Evolutionary conservation across 1,140 invertebrate species (phyloP).

Genomic region (Drosophila navojoa): DNA sequence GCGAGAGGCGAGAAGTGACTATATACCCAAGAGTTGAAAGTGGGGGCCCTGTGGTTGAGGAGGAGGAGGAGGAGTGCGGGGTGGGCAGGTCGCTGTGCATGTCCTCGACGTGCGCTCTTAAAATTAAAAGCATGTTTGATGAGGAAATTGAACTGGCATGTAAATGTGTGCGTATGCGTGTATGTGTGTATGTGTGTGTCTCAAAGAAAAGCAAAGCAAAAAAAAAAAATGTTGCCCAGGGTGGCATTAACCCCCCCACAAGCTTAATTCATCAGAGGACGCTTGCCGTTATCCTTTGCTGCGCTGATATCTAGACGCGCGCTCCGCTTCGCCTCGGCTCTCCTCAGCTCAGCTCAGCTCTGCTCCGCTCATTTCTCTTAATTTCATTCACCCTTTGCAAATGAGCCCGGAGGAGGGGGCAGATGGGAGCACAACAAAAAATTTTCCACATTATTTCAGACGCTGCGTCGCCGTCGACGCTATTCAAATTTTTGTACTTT

Average conservation of each 20-base stretch:
- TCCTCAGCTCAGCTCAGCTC: neutral
- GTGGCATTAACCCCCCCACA: slow-evolving; percentile 34
- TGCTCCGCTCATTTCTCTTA: slow-evolving; percentile 56
- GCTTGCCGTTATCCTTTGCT: slow-evolving; percentile 52
- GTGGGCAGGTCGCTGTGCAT: slow-evolving; percentile 23
- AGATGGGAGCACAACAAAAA: slow-evolving; percentile 51
- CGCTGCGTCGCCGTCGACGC: slow-evolving; percentile 43
- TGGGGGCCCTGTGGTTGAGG: neutral
- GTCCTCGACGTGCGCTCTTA: slow-evolving; percentile 63
- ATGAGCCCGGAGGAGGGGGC: slow-evolving; percentile 55
- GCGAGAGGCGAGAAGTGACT: slow-evolving; percentile 15
- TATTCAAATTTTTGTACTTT: slow-evolving; percentile 79
- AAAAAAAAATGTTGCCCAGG: slow-evolving; percentile 41
- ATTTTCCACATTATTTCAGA: slow-evolving; percentile 72
- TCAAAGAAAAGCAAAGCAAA: slow-evolving; percentile 12
- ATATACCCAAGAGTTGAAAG: slow-evolving; percentile 1
- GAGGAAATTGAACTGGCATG: slow-evolving; percentile 72
- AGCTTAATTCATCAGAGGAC: slow-evolving; percentile 56
- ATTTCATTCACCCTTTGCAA: slow-evolving; percentile 81
- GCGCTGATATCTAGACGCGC: slow-evolving; percentile 19
- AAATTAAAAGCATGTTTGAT: slow-evolving; percentile 72
- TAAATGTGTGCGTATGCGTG: slow-evolving; percentile 20
- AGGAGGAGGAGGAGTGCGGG: neutral
- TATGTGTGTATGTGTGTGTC: slow-evolving; percentile 1
- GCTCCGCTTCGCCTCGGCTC: neutral